These are phyloP conservation scores for Drosophila obscura DNA, from an alignment of 1,140 invertebrate genomes.

Conservation along the genomic window DNA sequence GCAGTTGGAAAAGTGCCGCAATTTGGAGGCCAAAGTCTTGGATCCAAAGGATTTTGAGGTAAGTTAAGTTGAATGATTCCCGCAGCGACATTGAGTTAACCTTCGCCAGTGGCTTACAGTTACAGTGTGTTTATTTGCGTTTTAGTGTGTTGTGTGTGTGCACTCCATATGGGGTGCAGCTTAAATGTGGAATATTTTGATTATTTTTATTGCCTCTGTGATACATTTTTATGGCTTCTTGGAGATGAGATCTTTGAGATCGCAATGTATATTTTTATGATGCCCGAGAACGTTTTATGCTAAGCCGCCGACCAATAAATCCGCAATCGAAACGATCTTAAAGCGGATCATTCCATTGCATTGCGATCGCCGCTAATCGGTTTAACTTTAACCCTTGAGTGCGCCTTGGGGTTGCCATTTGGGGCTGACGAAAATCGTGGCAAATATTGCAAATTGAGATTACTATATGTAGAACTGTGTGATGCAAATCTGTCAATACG, in stretches of 20 bases:
- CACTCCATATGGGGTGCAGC: slow-evolving; percentile 19
- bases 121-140: slow-evolving; percentile 6
- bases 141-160: not conserved
- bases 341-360: slow-evolving; percentile 28
- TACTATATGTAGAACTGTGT: too few relatives aligned
- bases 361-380: slow-evolving; percentile 10
- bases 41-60: slow-evolving; percentile 89
- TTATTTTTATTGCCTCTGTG: slow-evolving; percentile 14
- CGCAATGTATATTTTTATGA: slow-evolving; percentile 18
- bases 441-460: too few relatives aligned
- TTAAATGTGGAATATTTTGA: slow-evolving; percentile 10
- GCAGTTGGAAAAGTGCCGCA: slow-evolving; percentile 87
- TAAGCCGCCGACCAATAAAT: slow-evolving; percentile 20
- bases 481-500: too few relatives aligned
- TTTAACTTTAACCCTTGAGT: slow-evolving; percentile 27
- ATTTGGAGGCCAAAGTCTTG: slow-evolving; percentile 84
- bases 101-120: slow-evolving; percentile 45
- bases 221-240: slow-evolving; percentile 50
- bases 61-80: slow-evolving; percentile 85
- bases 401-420: slow-evolving; percentile 6
- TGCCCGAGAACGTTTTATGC: slow-evolving; percentile 21
- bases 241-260: not conserved
- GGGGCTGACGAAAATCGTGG: too few relatives aligned
- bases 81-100: slow-evolving; percentile 55
- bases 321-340: slow-evolving; percentile 35